Percentiles rank a stretch among this genome's conserved stretches.
phyloP scores from a whole-genome alignment of 2,888 invertebrate genomes.

The Meghimatium bilineatum region DNA sequence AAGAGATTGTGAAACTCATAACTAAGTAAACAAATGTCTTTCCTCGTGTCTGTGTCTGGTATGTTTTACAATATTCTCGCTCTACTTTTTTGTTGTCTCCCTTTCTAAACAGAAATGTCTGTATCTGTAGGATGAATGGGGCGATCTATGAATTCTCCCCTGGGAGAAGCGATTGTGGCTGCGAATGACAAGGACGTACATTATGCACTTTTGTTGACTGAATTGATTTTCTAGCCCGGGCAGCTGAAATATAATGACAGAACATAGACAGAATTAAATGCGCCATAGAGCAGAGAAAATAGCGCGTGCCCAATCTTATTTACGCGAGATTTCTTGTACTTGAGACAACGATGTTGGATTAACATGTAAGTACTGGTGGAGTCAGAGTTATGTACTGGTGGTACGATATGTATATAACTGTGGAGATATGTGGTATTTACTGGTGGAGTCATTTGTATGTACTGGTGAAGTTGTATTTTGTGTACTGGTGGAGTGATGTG shows the following conservation, averaged over 20 bases:
- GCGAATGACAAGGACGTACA: neutral
- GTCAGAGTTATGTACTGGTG: neutral
- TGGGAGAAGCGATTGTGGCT: neutral
- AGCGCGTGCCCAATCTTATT: neutral
- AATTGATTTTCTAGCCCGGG: constrained; percentile 9
- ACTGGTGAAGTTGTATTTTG: too few species aligned
- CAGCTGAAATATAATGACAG: neutral
- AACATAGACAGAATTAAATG: neutral
- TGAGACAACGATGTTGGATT: too few species aligned
- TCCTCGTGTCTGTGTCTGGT: too few species aligned
- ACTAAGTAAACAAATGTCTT: too few species aligned
- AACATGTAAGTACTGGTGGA: neutral
- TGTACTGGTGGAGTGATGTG: too few species aligned
- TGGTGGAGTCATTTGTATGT: too few species aligned
- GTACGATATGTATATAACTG: neutral
- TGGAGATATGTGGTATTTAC: too few species aligned
- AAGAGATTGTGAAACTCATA: too few species aligned
- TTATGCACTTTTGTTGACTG: neutral
- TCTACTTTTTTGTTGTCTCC: neutral
- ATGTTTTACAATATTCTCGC: too few species aligned
- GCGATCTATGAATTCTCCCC: neutral
- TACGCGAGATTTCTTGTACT: neutral
- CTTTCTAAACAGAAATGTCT: neutral
- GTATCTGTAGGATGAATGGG: neutral
- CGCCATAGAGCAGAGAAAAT: neutral